Evolutionary conservation across 2,888 invertebrate genomes (phyloP).

Genomic region (Heteropelma amictum): DNA sequence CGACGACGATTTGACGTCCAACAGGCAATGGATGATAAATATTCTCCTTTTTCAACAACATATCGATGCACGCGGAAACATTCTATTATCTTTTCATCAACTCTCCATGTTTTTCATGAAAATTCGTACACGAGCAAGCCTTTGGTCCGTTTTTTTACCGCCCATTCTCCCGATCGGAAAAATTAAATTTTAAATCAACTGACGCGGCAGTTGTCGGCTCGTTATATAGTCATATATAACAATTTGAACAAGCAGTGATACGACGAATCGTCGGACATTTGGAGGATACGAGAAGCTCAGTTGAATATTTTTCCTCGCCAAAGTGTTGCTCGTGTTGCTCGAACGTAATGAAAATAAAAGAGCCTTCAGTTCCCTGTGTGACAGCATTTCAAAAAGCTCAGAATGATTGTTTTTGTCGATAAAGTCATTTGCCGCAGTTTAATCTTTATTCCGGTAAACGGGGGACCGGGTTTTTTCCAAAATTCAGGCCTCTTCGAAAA

Average conservation of each 20-base stretch:
- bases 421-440: too few species aligned
- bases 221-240: constrained; percentile 19
- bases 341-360: too few species aligned
- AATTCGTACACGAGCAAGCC: constrained; percentile 35
- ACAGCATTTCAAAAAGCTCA: too few species aligned
- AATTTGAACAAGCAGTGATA: not conserved
- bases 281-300: too few species aligned
- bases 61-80: constrained; percentile 49
- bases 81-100: constrained; percentile 45
- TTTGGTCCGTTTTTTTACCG: constrained; percentile 33
- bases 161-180: constrained; percentile 18
- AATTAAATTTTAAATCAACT: not conserved
- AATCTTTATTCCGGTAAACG: too few species aligned
- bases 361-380: too few species aligned
- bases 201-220: constrained; percentile 19
- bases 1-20: constrained; percentile 34
- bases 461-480: too few species aligned
- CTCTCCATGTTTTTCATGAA: constrained; percentile 31
- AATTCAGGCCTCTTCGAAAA: too few species aligned
- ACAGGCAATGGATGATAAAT: constrained; percentile 32
- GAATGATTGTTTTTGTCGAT: too few species aligned
- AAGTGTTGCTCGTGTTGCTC: too few species aligned
- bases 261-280: too few species aligned
- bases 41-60: constrained; percentile 39
- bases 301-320: too few species aligned